Base-by-base conservation (phyloP, 2,113 vertebrate genomes). In the Plestiodon gilberti region DNA sequence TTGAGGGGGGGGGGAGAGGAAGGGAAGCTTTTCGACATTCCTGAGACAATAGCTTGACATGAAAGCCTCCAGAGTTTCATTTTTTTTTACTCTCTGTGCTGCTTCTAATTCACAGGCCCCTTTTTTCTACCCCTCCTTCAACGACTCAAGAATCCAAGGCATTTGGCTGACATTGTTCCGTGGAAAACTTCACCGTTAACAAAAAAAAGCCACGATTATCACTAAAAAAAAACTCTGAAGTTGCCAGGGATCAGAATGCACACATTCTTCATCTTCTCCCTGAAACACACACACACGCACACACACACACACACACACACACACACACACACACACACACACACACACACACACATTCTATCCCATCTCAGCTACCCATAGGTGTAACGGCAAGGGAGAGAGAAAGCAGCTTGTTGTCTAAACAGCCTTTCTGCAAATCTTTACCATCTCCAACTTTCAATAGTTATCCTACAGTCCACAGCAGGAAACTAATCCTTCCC, bases 331-430 rank as follows among this genome's bases (percentile, higher is more conserved):
- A n/a, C n/a, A n/a, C n/a, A n/a, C n/a, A n/a, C n/a, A n/a, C n/a
- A n/a, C n/a, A n/a, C n/a, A n/a, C n/a, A n/a, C n/a, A n/a, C n/a
- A n/a, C n/a, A n/a, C n/a, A n/a, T n/a, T n/a, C n/a, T n/a, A n/a
- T n/a, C n/a, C 74, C 88, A 86, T 91, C 89, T 91, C 89, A 89
- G 89, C 52, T 78, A 89, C 78, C 90, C 88, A 61, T n/a, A 38
- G 62, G 88, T 89, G 93, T 88, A 93, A 87, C 90, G 88, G 88
- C 87, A 28, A 20, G 78, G 73, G 76, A 86, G 89, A 89, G 78
- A 87, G 61, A 93, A 92, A 89, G 79, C n/a, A 92, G 87, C 89
- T 90, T 94, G 92, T 84, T 89, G 84, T 95, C 79, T 88, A 75
- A 92, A 81, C 15, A 64, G 91, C 30, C 40, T 52, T 91, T 92